phyloP scores from a whole-genome alignment of 2,113 vertebrate species.

The Eidolon helvum region DNA sequence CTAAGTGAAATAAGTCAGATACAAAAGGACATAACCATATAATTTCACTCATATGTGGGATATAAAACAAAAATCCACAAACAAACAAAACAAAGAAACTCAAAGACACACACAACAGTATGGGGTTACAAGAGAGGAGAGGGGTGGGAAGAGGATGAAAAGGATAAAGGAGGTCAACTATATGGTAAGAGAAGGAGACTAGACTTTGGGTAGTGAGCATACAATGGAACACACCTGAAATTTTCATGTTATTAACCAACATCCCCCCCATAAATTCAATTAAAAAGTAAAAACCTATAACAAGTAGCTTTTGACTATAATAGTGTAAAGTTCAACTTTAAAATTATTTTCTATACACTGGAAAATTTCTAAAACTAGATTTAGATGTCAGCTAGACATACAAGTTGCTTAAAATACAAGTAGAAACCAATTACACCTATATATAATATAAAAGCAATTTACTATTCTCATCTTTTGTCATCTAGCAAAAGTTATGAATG shows the following conservation, averaged over 20 bases:
- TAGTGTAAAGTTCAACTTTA: background rate
- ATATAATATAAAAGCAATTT: background rate
- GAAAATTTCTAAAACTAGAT: background rate
- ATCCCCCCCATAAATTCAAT: background rate
- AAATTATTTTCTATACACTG: background rate
- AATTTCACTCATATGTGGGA: background rate
- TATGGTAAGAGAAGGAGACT: too few relatives aligned
- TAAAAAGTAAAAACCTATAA: background rate
- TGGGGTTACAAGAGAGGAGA: background rate
- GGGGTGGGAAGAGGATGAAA: too few relatives aligned
- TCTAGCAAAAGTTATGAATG: background rate
- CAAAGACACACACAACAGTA: background rate
- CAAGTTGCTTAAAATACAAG: background rate
- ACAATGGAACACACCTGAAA: background rate
- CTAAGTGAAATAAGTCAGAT: background rate
- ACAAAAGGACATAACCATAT: background rate
- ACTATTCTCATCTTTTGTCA: background rate
- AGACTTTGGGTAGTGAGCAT: background rate
- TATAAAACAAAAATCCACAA: background rate
- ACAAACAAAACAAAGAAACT: background rate
- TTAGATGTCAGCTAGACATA: background rate
- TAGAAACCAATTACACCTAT: background rate
- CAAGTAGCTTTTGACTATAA: background rate
- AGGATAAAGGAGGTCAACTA: background rate
- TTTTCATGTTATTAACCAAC: background rate